Conservation (phyloP, 1,140 invertebrate species). For the Eueides isabella region DNA sequence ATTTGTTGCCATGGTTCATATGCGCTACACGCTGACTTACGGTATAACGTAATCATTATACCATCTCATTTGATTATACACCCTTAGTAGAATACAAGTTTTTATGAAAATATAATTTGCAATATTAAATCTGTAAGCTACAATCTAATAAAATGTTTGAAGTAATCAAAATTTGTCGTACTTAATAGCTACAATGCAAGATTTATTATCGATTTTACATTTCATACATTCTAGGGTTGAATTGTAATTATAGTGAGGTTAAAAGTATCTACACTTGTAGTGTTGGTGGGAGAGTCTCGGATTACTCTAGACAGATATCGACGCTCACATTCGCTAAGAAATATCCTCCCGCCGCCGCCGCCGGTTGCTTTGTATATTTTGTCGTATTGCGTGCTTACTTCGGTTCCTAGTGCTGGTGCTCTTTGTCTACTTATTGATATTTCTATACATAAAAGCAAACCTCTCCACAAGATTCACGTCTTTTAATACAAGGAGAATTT, state of each 20-base stretch:
- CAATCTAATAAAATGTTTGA: too few species aligned
- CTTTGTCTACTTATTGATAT: slow-evolving; percentile 43
- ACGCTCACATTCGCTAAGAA: slow-evolving; percentile 48
- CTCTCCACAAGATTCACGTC: background rate
- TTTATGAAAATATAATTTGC: background rate
- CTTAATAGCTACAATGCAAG: background rate
- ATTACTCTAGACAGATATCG: slow-evolving; percentile 50
- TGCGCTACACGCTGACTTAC: slow-evolving; percentile 41
- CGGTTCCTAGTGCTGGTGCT: slow-evolving; percentile 21
- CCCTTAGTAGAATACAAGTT: background rate
- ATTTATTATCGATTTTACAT: background rate
- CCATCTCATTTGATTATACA: slow-evolving; percentile 13
- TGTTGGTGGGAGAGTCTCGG: background rate
- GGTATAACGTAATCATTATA: background rate
- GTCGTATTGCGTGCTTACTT: slow-evolving; percentile 32
- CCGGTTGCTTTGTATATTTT: slow-evolving; percentile 37
- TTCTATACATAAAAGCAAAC: slow-evolving; percentile 22
- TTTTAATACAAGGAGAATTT: background rate
- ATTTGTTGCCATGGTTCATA: slow-evolving; percentile 51
- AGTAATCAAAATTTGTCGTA: too few species aligned
- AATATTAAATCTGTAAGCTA: background rate
- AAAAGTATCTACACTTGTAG: background rate
- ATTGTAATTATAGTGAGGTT: background rate
- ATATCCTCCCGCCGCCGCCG: slow-evolving; percentile 29
- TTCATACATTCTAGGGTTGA: background rate